These are phyloP conservation scores for Coptotermes formosanus DNA, from an alignment of 1,140 invertebrate genomes.

Conservation along the genomic window DNA sequence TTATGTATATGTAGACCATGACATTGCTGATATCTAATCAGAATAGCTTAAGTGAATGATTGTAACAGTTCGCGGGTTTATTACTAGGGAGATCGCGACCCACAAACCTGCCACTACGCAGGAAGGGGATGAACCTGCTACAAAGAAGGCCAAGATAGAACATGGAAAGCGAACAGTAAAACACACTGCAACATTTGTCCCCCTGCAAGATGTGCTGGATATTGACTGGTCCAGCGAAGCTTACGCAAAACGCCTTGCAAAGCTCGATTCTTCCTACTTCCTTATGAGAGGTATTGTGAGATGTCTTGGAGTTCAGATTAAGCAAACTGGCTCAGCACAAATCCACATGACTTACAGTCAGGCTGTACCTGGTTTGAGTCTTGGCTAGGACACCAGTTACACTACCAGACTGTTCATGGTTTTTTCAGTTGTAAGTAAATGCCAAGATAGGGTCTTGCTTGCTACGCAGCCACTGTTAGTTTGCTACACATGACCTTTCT, in stretches of 20 bases:
- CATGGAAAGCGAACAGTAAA: background rate
- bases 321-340: background rate
- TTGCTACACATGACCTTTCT: too few relatives aligned
- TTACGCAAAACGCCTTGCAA: constrained; percentile 48
- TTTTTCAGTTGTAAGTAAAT: background rate
- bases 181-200: constrained; percentile 53
- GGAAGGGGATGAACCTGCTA: constrained; percentile 51
- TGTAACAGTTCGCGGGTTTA: background rate
- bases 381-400: background rate
- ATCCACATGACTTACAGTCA: background rate
- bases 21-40: background rate
- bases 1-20: background rate
- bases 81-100: background rate
- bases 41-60: background rate
- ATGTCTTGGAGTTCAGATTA: background rate
- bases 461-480: too few relatives aligned
- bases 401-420: background rate
- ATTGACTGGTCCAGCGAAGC: constrained; percentile 57
- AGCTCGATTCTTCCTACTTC: constrained; percentile 46
- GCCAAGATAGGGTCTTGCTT: background rate
- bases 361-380: background rate
- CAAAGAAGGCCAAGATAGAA: constrained; percentile 47
- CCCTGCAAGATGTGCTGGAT: constrained; percentile 67
- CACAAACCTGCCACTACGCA: constrained; percentile 38
- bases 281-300: constrained; percentile 34